Percentiles rank a stretch among this genome's conserved stretches.
Conservation (phyloP, 2,797 vertebrate genomes). For the Microcaecilia unicolor region DNA sequence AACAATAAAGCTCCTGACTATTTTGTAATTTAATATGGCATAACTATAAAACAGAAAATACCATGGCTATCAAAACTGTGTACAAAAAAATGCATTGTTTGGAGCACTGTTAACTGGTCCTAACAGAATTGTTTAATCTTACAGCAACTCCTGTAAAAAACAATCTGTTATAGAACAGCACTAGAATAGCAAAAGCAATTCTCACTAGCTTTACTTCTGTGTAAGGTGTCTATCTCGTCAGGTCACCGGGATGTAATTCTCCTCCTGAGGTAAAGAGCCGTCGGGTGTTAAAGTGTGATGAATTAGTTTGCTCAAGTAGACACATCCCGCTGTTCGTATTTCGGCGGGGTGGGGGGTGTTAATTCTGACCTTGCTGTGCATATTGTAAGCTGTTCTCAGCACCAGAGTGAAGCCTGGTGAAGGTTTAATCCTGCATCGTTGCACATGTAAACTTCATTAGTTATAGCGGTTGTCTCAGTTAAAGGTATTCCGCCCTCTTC, state of each 20-base stretch:
- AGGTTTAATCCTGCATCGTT: slow-evolving; percentile 86
- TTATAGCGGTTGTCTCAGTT: slow-evolving; percentile 87
- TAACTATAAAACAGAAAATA: no score
- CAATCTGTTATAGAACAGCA: no score
- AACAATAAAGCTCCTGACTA: no score
- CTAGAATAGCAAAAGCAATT: no score
- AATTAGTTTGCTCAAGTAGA: slow-evolving; percentile 61
- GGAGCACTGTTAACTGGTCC: no score
- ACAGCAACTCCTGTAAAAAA: no score
- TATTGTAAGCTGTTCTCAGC: slow-evolving; percentile 60
- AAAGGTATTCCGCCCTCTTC: slow-evolving; percentile 72
- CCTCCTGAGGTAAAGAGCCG: slow-evolving; percentile 51
- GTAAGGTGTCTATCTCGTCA: slow-evolving; percentile 37
- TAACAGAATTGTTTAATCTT: no score
- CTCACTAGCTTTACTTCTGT: slow-evolving; percentile 22
- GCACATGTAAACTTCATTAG: slow-evolving; percentile 87
- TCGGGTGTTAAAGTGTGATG: slow-evolving; percentile 63
- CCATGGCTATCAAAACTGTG: no score
- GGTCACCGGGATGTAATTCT: slow-evolving; percentile 57
- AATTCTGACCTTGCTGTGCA: slow-evolving; percentile 67
- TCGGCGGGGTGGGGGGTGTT: slow-evolving; percentile 30
- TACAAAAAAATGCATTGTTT: no score
- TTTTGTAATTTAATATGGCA: no score
- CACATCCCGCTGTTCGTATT: slow-evolving; percentile 36
- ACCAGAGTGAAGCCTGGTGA: slow-evolving; percentile 71